Conservation (phyloP, 2,113 vertebrate genomes). For the Cariama cristata region DNA sequence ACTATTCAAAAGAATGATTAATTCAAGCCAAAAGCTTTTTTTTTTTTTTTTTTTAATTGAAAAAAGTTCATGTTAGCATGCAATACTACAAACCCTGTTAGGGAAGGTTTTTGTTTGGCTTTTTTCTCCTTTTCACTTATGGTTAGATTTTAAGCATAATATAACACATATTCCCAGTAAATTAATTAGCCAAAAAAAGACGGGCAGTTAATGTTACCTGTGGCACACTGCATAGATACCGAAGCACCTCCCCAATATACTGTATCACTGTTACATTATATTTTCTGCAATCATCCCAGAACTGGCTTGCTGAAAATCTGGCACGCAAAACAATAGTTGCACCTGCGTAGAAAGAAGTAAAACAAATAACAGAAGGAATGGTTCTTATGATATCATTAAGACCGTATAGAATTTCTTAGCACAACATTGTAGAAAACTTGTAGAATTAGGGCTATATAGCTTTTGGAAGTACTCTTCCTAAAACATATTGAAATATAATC, state of each 20-base stretch:
- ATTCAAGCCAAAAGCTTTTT: not conserved
- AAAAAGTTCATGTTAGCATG: not conserved
- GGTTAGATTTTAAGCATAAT: not conserved
- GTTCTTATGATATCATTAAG: not conserved
- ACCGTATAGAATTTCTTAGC: not conserved
- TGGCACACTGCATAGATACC: constrained; percentile 84
- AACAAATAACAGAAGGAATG: not conserved
- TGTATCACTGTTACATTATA: constrained; percentile 85
- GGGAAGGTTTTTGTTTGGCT: not conserved
- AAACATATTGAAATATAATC: not conserved
- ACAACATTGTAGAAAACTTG: not conserved
- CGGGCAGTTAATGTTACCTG: constrained; percentile 72
- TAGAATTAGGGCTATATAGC: not conserved
- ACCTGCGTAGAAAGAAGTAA: constrained; percentile 70
- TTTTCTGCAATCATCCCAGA: constrained; percentile 92
- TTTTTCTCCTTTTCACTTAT: not conserved
- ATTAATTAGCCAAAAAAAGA: not conserved
- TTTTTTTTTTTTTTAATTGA: not conserved
- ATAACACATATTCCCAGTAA: not conserved
- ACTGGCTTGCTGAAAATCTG: constrained; percentile 91
- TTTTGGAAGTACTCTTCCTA: not conserved
- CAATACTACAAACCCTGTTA: not conserved
- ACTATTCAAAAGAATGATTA: not conserved
- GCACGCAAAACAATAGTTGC: constrained; percentile 81
- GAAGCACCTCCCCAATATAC: constrained; percentile 90